Evolutionary conservation across 2,888 invertebrate species (phyloP).

Genomic region (Caradrina kadenii): DNA sequence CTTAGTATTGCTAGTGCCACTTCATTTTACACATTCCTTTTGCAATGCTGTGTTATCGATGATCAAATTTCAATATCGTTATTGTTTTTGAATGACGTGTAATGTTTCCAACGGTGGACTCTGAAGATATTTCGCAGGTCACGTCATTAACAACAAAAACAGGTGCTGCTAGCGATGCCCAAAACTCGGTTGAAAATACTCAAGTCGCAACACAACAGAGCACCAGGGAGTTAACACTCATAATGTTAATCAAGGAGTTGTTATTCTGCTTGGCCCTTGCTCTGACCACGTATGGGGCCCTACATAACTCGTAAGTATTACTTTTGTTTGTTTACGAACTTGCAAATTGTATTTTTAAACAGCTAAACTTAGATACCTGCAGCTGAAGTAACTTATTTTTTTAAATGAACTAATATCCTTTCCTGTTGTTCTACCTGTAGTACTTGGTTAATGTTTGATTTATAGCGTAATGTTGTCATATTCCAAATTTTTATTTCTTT

Average conservation of each 20-base stretch:
- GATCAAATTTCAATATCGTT: conserved; percentile 72
- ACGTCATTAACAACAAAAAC: conserved; percentile 83
- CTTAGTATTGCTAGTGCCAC: conserved; percentile 56
- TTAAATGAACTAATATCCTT: too few relatives aligned
- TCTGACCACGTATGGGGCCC: conserved; percentile 92
- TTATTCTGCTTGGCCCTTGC: conserved; percentile 92
- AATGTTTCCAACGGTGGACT: conserved; percentile 89
- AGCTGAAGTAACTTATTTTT: too few relatives aligned
- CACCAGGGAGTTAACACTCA: conserved; percentile 83
- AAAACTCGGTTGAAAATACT: conserved; percentile 77
- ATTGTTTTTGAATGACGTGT: conserved; percentile 89
- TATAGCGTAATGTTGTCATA: background rate
- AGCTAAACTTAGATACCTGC: background rate
- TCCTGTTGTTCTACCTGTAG: background rate
- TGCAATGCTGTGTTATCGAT: conserved; percentile 76
- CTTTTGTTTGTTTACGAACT: conserved; percentile 23
- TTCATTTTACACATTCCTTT: conserved; percentile 54
- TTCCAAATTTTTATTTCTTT: background rate
- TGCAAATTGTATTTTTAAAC: background rate
- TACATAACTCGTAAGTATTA: conserved; percentile 93
- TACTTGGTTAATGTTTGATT: background rate
- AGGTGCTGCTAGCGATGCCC: conserved; percentile 83
- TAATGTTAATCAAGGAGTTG: conserved; percentile 92
- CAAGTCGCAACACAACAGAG: conserved; percentile 79
- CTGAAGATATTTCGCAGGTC: conserved; percentile 86